phyloP scores from a whole-genome alignment of 2,113 vertebrate species.

The Heteronetta atricapilla region DNA sequence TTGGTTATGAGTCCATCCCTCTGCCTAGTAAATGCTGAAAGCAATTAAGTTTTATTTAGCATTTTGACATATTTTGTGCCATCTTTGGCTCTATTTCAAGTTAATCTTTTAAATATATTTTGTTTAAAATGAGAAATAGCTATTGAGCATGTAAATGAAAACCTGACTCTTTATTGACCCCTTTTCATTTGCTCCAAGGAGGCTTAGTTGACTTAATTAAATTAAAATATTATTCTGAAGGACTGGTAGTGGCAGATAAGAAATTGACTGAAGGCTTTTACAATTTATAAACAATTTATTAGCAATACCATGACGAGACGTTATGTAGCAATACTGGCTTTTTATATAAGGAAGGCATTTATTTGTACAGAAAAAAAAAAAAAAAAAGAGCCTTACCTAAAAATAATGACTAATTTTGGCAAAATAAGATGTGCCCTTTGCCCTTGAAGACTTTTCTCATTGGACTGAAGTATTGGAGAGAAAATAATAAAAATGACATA shows the following conservation, averaged over 20 bases:
- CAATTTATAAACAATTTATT: neutral
- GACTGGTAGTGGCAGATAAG: neutral
- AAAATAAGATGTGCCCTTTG: neutral
- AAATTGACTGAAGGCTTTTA: neutral
- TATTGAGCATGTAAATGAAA: neutral
- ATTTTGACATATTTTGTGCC: neutral
- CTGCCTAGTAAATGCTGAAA: neutral
- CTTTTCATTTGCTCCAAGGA: neutral
- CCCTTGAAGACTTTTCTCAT: neutral
- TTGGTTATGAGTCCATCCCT: neutral
- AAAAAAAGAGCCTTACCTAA: neutral
- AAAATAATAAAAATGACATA: neutral
- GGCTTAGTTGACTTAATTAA: neutral
- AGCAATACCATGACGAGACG: neutral
- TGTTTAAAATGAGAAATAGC: neutral
- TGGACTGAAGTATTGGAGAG: neutral
- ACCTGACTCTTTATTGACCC: neutral
- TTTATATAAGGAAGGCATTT: neutral
- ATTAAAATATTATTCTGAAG: neutral
- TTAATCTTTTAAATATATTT: neutral
- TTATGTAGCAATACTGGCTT: neutral
- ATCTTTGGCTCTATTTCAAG: neutral
- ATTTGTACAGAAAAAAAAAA: neutral
- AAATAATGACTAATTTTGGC: neutral
- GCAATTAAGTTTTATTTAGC: slow-evolving; percentile 3